A percentile compares a stretch with the other conserved stretches of the same genome.
These are phyloP conservation scores for Anarhynchus alexandrinus DNA, from an alignment of 2,113 vertebrate species.

Conservation along the genomic window DNA sequence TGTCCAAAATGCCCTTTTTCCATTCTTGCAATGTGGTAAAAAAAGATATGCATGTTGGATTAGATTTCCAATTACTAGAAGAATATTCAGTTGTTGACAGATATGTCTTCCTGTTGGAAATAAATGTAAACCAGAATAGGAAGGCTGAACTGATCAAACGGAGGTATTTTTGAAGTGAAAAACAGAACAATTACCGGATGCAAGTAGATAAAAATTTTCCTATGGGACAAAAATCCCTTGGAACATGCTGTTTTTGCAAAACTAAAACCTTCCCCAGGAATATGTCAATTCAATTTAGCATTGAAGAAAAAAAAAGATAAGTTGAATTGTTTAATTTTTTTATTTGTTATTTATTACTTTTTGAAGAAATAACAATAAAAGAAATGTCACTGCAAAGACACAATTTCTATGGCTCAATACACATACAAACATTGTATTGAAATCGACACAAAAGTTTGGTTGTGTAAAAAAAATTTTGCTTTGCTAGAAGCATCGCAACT, in stretches of 20 bases:
- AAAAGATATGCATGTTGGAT: background rate
- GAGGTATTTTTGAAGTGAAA: background rate
- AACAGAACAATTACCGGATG: constrained; percentile 27
- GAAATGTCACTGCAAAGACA: background rate
- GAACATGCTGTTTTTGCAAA: background rate
- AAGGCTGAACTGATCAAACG: background rate
- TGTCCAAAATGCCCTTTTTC: background rate
- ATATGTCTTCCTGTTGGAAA: background rate
- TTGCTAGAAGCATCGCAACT: background rate
- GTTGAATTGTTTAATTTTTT: background rate
- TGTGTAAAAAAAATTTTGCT: background rate
- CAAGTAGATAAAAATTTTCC: background rate
- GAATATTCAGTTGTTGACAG: background rate
- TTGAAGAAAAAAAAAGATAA: background rate
- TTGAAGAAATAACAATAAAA: background rate
- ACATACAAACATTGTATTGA: background rate
- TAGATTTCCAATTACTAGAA: background rate
- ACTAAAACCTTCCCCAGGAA: background rate
- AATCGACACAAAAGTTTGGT: background rate
- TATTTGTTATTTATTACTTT: background rate
- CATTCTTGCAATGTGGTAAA: background rate
- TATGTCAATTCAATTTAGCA: background rate
- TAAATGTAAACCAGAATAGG: background rate
- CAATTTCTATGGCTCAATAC: background rate
- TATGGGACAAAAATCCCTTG: background rate